phyloP scores from a whole-genome alignment of 2,797 vertebrate genomes.

The Galaxias olidus region DNA sequence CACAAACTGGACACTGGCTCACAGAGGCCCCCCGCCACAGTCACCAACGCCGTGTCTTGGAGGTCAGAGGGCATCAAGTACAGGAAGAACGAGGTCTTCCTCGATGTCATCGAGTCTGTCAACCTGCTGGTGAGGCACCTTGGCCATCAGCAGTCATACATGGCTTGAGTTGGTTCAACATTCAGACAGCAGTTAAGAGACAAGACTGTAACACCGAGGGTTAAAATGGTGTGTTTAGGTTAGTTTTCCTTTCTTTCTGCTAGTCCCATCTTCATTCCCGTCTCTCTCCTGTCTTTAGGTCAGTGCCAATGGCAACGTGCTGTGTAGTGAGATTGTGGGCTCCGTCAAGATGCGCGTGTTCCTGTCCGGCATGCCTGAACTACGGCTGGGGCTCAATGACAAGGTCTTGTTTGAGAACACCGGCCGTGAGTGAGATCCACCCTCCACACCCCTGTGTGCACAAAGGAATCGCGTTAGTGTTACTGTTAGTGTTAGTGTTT shows the following conservation, averaged over 20 bases:
- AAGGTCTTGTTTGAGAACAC: constrained; percentile 91
- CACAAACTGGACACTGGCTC: constrained; percentile 89
- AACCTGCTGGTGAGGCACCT: constrained; percentile 82
- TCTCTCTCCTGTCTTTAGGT: constrained; percentile 64
- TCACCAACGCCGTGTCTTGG: constrained; percentile 89
- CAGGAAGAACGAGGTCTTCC: constrained; percentile 88
- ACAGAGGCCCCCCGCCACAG: constrained; percentile 84
- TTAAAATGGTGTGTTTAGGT: too few species aligned
- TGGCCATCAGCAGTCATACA: too few species aligned
- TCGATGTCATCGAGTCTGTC: constrained; percentile 89
- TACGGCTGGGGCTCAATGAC: constrained; percentile 86
- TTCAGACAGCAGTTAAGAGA: too few species aligned
- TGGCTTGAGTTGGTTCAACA: too few species aligned
- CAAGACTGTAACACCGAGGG: too few species aligned
- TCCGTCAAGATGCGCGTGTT: constrained; percentile 91
- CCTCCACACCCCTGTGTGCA: background rate
- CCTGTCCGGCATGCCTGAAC: constrained; percentile 87
- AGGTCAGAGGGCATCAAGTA: constrained; percentile 90
- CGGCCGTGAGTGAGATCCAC: constrained; percentile 79
- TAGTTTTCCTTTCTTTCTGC: background rate
- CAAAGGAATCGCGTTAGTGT: too few species aligned
- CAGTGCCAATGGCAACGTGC: constrained; percentile 85
- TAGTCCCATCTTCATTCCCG: too few species aligned
- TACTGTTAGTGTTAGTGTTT: too few species aligned
- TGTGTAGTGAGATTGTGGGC: constrained; percentile 87